Percentiles rank a stretch among this genome's conserved stretches.
Conservation (phyloP, 2,113 vertebrate genomes). For the Phalacrocorax pelagicus region DNA sequence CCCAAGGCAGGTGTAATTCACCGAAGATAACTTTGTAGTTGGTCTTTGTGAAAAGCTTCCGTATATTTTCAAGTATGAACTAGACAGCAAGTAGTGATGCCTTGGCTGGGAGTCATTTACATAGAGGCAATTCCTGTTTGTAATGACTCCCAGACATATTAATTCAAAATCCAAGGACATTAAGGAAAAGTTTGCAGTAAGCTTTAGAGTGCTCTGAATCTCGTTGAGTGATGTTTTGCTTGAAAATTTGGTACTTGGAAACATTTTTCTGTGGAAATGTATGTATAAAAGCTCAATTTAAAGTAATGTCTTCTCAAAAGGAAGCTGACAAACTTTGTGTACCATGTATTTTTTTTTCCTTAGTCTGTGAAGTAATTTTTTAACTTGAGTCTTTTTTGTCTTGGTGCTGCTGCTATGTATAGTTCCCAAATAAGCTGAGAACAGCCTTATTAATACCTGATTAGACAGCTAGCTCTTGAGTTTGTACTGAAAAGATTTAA, state of each 20-base stretch:
- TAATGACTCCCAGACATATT: not conserved
- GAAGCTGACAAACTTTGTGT: not conserved
- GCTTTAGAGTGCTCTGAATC: not conserved
- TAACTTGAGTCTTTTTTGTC: not conserved
- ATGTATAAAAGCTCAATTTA: not conserved
- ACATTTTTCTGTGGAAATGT: not conserved
- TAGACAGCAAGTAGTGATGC: not conserved
- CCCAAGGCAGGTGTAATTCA: not conserved
- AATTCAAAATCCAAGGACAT: not conserved
- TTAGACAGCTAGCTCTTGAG: slow-evolving; percentile 2
- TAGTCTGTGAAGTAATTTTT: not conserved
- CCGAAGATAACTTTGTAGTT: not conserved
- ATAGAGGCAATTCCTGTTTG: not conserved
- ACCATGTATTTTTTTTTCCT: too few species aligned
- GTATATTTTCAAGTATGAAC: rapidly evolving
- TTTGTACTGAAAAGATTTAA: not conserved
- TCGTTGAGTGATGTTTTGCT: not conserved
- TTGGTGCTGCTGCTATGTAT: not conserved
- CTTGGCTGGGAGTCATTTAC: not conserved
- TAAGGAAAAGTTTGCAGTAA: not conserved
- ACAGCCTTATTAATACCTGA: slow-evolving; percentile 28
- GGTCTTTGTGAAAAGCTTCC: not conserved
- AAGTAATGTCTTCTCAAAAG: not conserved
- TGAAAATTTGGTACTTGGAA: not conserved
- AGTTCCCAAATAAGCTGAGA: not conserved